These are phyloP conservation scores for Pandemis heparana DNA, from an alignment of 2,888 invertebrate species.

Conservation along the genomic window DNA sequence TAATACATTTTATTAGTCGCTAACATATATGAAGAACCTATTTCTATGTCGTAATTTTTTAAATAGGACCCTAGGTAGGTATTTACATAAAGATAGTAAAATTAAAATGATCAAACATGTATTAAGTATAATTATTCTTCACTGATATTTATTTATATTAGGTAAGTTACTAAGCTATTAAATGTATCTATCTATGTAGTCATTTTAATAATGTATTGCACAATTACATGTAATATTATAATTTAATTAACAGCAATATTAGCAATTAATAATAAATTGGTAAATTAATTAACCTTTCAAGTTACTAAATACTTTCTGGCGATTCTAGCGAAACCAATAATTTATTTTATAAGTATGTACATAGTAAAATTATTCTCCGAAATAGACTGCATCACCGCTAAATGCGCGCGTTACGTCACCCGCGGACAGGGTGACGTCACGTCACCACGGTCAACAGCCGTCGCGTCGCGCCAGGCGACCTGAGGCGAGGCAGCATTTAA, in stretches of 20 bases:
- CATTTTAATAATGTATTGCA: neutral
- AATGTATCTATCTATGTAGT: neutral
- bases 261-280: too few species aligned
- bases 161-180: too few species aligned
- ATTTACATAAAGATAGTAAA: too few species aligned
- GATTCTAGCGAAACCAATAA: too few species aligned
- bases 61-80: too few species aligned
- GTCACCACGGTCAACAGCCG: slow-evolving; percentile 65
- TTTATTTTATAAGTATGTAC: too few species aligned
- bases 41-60: too few species aligned
- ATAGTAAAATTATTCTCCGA: slow-evolving; percentile 12
- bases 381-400: slow-evolving; percentile 36
- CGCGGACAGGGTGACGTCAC: slow-evolving; percentile 55
- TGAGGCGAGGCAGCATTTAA: slow-evolving; percentile 29
- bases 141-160: too few species aligned
- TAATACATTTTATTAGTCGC: slow-evolving; percentile 4
- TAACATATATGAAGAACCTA: too few species aligned
- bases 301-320: neutral
- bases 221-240: neutral
- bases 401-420: slow-evolving; percentile 45
- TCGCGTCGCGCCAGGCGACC: slow-evolving; percentile 48
- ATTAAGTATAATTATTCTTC: too few species aligned
- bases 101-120: too few species aligned
- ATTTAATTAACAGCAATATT: neutral
- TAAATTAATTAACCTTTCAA: too few species aligned